Percentiles rank a stretch among this genome's conserved stretches.
Evolutionary conservation across 2,797 vertebrate species (phyloP).

Genomic region (Anguilla pacifica): DNA sequence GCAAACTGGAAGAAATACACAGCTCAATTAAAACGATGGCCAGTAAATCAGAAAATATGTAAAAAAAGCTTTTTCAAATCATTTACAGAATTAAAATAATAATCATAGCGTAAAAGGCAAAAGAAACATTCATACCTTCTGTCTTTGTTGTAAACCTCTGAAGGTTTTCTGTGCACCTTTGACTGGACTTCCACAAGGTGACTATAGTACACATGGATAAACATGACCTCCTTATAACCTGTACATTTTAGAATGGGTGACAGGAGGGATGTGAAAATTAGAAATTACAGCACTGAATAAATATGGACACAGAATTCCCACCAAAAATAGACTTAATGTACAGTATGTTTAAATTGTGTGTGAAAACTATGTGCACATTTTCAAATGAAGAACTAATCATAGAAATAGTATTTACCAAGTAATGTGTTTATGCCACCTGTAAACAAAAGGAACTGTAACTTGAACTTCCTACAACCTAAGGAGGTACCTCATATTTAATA

Average conservation of each 20-base stretch:
- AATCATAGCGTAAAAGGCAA: neutral
- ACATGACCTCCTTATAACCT: slow-evolving; percentile 73
- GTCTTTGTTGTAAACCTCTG: slow-evolving; percentile 2
- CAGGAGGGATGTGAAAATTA: slow-evolving; percentile 12
- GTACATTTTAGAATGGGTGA: slow-evolving; percentile 20
- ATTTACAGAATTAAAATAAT: too few relatives aligned
- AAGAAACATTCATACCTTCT: slow-evolving; percentile 27
- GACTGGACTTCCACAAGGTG: slow-evolving; percentile 63
- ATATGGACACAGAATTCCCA: slow-evolving; percentile 1
- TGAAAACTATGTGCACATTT: neutral
- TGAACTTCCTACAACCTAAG: neutral
- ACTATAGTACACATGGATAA: slow-evolving; percentile 75
- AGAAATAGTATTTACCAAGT: neutral
- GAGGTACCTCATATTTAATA: neutral
- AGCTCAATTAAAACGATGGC: neutral
- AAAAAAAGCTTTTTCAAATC: neutral
- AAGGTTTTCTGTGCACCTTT: slow-evolving; percentile 26
- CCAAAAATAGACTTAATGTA: neutral
- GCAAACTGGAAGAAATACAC: slow-evolving; percentile 42
- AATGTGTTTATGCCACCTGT: too few relatives aligned
- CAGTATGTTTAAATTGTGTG: neutral
- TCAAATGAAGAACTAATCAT: neutral
- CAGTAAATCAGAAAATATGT: neutral
- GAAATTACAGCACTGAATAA: neutral
- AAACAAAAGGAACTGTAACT: neutral